Conservation (phyloP, 2,797 vertebrate genomes). For the Hydrocynus forskahlii region DNA sequence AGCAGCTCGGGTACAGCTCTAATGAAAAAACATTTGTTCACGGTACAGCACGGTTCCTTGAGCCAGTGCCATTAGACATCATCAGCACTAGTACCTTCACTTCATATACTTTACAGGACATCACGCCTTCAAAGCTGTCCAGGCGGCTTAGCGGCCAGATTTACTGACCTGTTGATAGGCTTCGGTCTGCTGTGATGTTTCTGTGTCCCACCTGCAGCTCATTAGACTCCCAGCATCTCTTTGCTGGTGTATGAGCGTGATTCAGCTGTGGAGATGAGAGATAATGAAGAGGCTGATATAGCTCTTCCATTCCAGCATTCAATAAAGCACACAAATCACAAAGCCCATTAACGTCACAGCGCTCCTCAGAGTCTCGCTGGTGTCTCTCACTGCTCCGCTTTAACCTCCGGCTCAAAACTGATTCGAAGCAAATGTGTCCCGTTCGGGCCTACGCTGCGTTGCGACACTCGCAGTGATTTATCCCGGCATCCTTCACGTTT, state of each 20-base stretch:
- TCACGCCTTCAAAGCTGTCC: background rate
- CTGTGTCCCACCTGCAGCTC: background rate
- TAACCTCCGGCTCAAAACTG: background rate
- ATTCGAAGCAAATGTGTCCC: slow-evolving; percentile 41
- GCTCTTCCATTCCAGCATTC: background rate
- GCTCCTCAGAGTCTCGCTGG: slow-evolving; percentile 23
- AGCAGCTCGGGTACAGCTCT: too few species aligned
- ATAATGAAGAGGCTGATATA: slow-evolving; percentile 21
- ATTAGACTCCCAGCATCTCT: background rate
- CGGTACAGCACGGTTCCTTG: too few species aligned
- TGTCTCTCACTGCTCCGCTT: slow-evolving; percentile 24
- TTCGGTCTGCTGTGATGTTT: background rate
- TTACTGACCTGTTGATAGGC: background rate
- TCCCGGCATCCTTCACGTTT: background rate
- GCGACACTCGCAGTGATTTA: background rate
- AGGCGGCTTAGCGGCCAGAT: background rate
- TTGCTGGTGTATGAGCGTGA: background rate
- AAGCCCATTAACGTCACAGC: slow-evolving; percentile 1
- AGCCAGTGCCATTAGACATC: too few species aligned
- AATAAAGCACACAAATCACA: slow-evolving; percentile 29
- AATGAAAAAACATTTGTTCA: too few species aligned
- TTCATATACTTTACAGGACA: background rate
- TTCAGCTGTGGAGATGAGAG: slow-evolving; percentile 11
- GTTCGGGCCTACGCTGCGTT: background rate
- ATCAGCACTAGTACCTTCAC: too few species aligned